Conservation (phyloP, 1,140 invertebrate genomes). For the Drosophila bifasciata region DNA sequence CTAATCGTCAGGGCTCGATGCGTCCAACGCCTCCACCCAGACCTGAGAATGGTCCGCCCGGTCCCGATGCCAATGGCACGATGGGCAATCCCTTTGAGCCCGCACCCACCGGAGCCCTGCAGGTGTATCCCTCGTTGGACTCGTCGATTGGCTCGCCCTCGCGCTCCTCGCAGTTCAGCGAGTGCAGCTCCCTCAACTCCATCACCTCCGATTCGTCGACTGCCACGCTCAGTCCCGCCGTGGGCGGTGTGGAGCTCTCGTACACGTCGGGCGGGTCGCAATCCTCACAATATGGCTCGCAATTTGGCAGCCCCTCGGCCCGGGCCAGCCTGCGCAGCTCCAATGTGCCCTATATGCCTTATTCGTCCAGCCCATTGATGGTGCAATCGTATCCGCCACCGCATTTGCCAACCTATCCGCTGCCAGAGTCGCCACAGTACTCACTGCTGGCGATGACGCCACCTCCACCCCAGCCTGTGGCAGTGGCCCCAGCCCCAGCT, state of each 20-base stretch:
- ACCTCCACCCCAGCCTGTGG: slow-evolving; percentile 27
- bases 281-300: slow-evolving; percentile 75
- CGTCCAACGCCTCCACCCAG: slow-evolving; percentile 60
- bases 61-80: slow-evolving; percentile 38
- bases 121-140: slow-evolving; percentile 68
- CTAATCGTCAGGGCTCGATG: slow-evolving; percentile 33
- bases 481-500: slow-evolving; percentile 4
- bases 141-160: slow-evolving; percentile 80
- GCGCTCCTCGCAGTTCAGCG: slow-evolving; percentile 75
- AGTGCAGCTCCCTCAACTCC: slow-evolving; percentile 77
- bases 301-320: slow-evolving; percentile 69
- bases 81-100: slow-evolving; percentile 71
- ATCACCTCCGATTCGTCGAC: slow-evolving; percentile 75
- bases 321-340: slow-evolving; percentile 65
- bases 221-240: slow-evolving; percentile 72
- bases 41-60: slow-evolving; percentile 62
- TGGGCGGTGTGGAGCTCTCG: slow-evolving; percentile 60
- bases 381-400: slow-evolving; percentile 75
- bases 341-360: slow-evolving; percentile 77
- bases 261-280: slow-evolving; percentile 69
- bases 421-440: slow-evolving; percentile 70
- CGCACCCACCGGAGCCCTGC: slow-evolving; percentile 7
- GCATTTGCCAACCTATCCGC: slow-evolving; percentile 65
- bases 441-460: slow-evolving; percentile 50
- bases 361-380: slow-evolving; percentile 76